A percentile compares a stretch with the other conserved stretches of the same genome.
These are phyloP conservation scores for Drosophila falleni DNA, from an alignment of 2,888 invertebrate species.

Conservation along the genomic window DNA sequence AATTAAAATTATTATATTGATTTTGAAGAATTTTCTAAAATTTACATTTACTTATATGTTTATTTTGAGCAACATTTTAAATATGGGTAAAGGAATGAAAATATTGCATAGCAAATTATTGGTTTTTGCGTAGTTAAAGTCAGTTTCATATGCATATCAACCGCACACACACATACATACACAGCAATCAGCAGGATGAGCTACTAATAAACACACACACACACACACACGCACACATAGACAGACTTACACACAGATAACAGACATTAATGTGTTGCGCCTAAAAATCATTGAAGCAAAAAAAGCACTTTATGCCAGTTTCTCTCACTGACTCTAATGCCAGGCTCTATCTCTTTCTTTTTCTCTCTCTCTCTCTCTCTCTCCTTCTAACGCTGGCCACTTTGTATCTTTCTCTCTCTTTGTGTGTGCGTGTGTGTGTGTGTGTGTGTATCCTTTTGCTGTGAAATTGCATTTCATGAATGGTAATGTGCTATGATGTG, in stretches of 20 bases:
- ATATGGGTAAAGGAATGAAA: too few relatives aligned
- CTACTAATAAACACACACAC: slow-evolving; percentile 52
- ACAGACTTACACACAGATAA: slow-evolving; percentile 18
- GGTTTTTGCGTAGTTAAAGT: too few relatives aligned
- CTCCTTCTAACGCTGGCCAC: slow-evolving; percentile 25
- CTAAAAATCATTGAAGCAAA: slow-evolving; percentile 74
- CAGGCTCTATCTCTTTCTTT: too few relatives aligned
- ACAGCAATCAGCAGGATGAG: slow-evolving; percentile 52
- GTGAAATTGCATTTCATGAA: slow-evolving; percentile 78
- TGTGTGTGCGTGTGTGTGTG: slow-evolving; percentile 15
- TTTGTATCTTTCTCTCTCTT: slow-evolving; percentile 50
- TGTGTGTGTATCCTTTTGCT: slow-evolving; percentile 58
- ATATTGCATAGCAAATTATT: too few relatives aligned
- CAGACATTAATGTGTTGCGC: slow-evolving; percentile 64
- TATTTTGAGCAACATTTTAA: not conserved
- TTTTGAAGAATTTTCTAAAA: too few relatives aligned
- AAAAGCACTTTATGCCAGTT: slow-evolving; percentile 67
- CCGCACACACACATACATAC: slow-evolving; percentile 1
- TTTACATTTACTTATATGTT: not conserved
- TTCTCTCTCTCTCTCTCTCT: not conserved
- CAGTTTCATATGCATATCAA: slow-evolving; percentile 24
- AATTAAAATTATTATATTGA: too few relatives aligned
- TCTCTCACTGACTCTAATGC: slow-evolving; percentile 6
- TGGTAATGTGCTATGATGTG: slow-evolving; percentile 74
- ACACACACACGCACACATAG: slow-evolving; percentile 6